These are phyloP conservation scores for Dyspetes luteomarginatus DNA, from an alignment of 2,888 invertebrate genomes.

Conservation along the genomic window DNA sequence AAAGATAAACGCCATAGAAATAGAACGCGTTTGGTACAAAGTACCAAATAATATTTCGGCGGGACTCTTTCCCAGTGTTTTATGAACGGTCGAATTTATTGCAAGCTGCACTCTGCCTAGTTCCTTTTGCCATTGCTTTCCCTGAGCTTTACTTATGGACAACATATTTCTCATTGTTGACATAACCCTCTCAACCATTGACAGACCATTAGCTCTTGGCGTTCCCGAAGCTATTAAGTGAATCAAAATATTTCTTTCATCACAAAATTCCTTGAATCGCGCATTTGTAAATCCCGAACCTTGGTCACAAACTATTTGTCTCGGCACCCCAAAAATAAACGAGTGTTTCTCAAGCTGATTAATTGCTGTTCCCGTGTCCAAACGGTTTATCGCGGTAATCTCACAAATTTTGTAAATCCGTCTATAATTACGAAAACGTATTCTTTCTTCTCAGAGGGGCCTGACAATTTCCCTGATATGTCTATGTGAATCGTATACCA, in stretches of 20 bases:
- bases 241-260: no score
- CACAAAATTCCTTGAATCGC: no score
- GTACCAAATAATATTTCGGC: neutral
- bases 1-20: no score
- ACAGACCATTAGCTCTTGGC: slow-evolving; percentile 12
- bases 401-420: slow-evolving; percentile 70
- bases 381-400: slow-evolving; percentile 49
- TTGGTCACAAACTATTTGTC: no score
- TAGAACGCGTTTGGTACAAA: no score
- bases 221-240: slow-evolving; percentile 17
- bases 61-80: slow-evolving; percentile 10
- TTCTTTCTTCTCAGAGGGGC: slow-evolving; percentile 71
- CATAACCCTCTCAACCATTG: slow-evolving; percentile 15
- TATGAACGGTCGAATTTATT: slow-evolving; percentile 8
- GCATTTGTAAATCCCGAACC: no score
- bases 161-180: slow-evolving; percentile 15
- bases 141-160: slow-evolving; percentile 12
- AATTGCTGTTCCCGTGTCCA: neutral
- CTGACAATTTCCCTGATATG: no score
- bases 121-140: slow-evolving; percentile 15
- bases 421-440: slow-evolving; percentile 72
- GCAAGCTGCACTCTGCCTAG: slow-evolving; percentile 8
- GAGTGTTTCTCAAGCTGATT: slow-evolving; percentile 18
- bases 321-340: slow-evolving; percentile 8
- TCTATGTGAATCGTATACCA: no score